A percentile compares a stretch with the other conserved stretches of the same genome.
phyloP scores from a whole-genome alignment of 2,888 invertebrate species.

The Liposcelis brunnea region DNA sequence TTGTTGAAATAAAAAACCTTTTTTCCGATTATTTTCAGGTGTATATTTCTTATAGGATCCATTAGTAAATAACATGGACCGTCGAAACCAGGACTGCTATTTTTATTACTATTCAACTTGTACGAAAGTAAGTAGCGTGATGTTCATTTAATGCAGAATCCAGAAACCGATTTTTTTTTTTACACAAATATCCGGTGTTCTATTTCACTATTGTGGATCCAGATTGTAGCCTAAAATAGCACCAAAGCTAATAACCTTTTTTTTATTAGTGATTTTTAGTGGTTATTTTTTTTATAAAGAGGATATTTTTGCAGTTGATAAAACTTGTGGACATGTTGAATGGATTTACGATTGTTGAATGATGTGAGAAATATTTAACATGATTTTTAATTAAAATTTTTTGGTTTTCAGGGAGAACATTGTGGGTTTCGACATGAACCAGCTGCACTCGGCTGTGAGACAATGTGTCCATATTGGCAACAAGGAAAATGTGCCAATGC shows the following conservation, averaged over 20 bases:
- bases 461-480: conserved; percentile 65
- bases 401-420: conserved; percentile 44
- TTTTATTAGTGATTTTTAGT: no score
- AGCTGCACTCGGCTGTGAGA: conserved; percentile 63
- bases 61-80: background rate
- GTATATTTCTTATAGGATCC: no score
- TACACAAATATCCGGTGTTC: background rate
- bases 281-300: no score
- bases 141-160: conserved; percentile 7
- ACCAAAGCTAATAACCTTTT: no score
- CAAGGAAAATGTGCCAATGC: conserved; percentile 62
- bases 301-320: no score
- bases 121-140: conserved; percentile 50
- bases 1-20: no score
- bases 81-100: conserved; percentile 45
- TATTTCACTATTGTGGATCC: background rate
- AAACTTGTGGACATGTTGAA: no score
- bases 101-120: conserved; percentile 79
- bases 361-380: conserved; percentile 5
- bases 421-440: conserved; percentile 76
- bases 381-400: conserved; percentile 6
- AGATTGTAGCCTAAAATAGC: background rate
- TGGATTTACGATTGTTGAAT: no score
- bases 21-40: no score
- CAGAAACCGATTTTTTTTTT: conserved; percentile 8